Evolutionary conservation across 2,888 invertebrate genomes (phyloP), one percentile per base, ranked within the genome.

Genomic region (Panopea generosa): DNA sequence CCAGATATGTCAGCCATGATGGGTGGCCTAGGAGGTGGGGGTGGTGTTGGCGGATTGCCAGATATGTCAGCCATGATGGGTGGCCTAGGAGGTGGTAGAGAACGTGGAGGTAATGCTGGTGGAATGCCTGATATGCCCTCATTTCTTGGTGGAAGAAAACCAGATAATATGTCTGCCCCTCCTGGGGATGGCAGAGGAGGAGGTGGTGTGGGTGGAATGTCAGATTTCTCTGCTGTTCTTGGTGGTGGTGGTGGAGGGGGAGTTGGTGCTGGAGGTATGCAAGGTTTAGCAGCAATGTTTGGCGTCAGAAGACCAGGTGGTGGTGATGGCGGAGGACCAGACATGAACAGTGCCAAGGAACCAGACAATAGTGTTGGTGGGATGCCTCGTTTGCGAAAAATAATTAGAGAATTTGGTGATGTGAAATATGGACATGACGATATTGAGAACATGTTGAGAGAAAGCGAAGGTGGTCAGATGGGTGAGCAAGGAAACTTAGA

Each of bases 81-180:
- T n/a, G n/a, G n/a, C n/a, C n/a, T n/a, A n/a, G n/a, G n/a, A 45
- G 45, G 45, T 7, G 45, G 45, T 4, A 14, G 18, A 9, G 47
- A 4, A 4, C 4, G 20, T 47, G 47, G 47, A 47, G 20, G 47
- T 9, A 16, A 20, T 3, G 47, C 7, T 16, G 47, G 47, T 47
- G 47, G 47, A 9, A 47, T 47, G 47, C 47, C 47, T 47, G 47
- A 47, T 47, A 18, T 47, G 20, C 7, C 47, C n/a, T n/a, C 47
- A 3, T 6, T 47, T 6, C 47, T 47, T 47, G 47, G 7, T 3
- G 47, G 47, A 9, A 3, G 47, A 47, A 3, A 20, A 33, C 33
- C 33, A 11, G n/a, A n/a, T n/a, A n/a, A n/a, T n/a, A n/a, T n/a
- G 49, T 7, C 9, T 55, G n/a, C 24, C 11, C 2, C n/a, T 20